Base-by-base conservation (phyloP, 2,888 invertebrate genomes). In the Acrobasis consociella region DNA sequence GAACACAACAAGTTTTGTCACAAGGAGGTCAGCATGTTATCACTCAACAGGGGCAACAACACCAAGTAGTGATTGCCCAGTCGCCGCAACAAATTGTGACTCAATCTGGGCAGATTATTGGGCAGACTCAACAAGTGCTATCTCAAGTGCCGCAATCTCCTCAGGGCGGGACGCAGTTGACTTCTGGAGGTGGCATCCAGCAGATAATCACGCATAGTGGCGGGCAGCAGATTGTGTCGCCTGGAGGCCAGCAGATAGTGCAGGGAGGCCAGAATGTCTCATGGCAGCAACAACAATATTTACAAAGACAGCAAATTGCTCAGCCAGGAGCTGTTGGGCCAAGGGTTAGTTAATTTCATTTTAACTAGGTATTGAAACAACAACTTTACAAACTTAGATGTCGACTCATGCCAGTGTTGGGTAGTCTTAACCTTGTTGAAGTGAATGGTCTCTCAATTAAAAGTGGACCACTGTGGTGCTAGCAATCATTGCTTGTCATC, bases 301-400 rank as follows among this genome's bases (percentile, higher is more conserved):
- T 93, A 69, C 92, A 91, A 69, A 82, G 92, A 50, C 93, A 93
- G 69, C 93, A 93, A 68, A 90, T 91, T 15, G 91, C 89, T 42
- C 94, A 93, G 68, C 92, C 92, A 0, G 92, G 91, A 60, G 83
- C 88, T 65, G 92, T 93, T 8, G 93, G 92, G 64, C 93, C 93
- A 63, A 85, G 92, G 83, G 91, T 93, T 75, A 83, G 65, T 52
- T 60, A 67, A 64, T 68, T 66, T 64, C 59, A 13, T 51, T 64
- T 59, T 55, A 37, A 15, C 38, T 8, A 31, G 8, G 31, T 8
- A 5, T 31, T 8, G 31, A 31, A 31, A 31, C 5, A 31, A 5
- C 5, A 31, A 7, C 5, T 5, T 0, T 31, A 31, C 22, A 31
- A 31, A 7, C 8, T 31, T 7, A 31, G 31, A 8, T 31, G 8